These are phyloP conservation scores for Polyommatus icarus DNA, from an alignment of 2,888 invertebrate genomes.

Conservation along the genomic window DNA sequence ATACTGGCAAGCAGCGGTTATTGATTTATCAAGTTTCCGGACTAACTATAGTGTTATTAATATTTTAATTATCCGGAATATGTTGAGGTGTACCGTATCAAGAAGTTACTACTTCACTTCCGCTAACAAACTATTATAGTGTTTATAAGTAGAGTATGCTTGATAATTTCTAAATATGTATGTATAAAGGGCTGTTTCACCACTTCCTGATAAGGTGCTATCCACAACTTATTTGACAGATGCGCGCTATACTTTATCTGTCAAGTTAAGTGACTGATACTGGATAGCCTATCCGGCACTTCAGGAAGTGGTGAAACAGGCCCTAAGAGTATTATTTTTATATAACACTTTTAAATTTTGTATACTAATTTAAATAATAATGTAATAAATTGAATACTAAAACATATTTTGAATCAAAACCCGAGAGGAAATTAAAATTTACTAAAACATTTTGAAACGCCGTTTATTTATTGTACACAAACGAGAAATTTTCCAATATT, in stretches of 20 bases:
- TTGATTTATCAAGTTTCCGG: constrained; percentile 57
- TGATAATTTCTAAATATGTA: not conserved
- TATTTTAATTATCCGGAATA: constrained; percentile 57
- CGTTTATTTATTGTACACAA: constrained; percentile 29
- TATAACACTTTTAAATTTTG: too few relatives aligned
- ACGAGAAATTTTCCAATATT: constrained; percentile 50
- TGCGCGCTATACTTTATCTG: too few relatives aligned
- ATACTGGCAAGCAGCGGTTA: constrained; percentile 49
- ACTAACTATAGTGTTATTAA: constrained; percentile 54
- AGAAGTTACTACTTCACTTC: constrained; percentile 33
- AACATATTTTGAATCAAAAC: not conserved
- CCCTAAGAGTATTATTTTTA: too few relatives aligned
- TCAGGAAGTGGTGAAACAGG: too few relatives aligned
- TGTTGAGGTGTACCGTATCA: not conserved
- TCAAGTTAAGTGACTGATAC: too few relatives aligned
- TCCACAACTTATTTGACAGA: too few relatives aligned
- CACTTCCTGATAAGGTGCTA: too few relatives aligned
- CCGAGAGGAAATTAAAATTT: constrained; percentile 15
- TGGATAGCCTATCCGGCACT: too few relatives aligned
- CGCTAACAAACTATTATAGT: not conserved
- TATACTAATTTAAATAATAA: too few relatives aligned
- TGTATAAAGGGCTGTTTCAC: too few relatives aligned
- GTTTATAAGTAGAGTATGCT: too few relatives aligned
- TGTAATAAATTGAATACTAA: too few relatives aligned
- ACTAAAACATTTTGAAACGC: constrained; percentile 3